phyloP scores from a whole-genome alignment of 2,888 invertebrate species.

The Rhagophthalmus giganteus region DNA sequence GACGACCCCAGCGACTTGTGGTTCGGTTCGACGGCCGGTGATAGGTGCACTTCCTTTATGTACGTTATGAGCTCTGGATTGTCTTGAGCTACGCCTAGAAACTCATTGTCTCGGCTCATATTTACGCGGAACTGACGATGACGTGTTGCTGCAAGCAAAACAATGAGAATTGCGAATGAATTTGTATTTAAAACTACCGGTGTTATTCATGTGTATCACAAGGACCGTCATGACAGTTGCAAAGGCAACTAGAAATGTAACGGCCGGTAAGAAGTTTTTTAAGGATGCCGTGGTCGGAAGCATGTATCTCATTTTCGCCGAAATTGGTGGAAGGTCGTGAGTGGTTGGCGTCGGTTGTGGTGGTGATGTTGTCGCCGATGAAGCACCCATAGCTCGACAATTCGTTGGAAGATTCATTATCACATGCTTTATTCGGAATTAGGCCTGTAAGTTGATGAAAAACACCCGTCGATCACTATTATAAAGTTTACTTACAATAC shows the following conservation, averaged over 20 bases:
- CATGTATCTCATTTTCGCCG: constrained; percentile 39
- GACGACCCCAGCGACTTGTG: constrained; percentile 50
- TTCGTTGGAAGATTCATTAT: constrained; percentile 25
- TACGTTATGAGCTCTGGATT: constrained; percentile 74
- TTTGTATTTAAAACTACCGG: constrained; percentile 58
- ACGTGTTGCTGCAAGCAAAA: constrained; percentile 61
- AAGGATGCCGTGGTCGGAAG: constrained; percentile 34
- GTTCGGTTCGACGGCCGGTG: constrained; percentile 54
- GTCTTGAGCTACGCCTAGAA: constrained; percentile 73
- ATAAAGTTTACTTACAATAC: too few relatives aligned
- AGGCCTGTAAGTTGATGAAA: too few relatives aligned
- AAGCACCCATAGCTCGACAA: constrained; percentile 3
- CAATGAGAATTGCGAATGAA: too few relatives aligned
- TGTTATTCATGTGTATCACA: constrained; percentile 79
- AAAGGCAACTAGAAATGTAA: constrained; percentile 76
- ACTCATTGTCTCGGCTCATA: constrained; percentile 78
- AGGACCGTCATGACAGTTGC: constrained; percentile 79
- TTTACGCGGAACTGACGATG: constrained; percentile 79
- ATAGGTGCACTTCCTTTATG: constrained; percentile 72
- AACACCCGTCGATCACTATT: too few relatives aligned
- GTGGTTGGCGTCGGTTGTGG: constrained; percentile 18
- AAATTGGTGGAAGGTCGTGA: constrained; percentile 40
- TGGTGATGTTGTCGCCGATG: constrained; percentile 11
- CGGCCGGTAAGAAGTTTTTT: constrained; percentile 60
- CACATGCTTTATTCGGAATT: constrained; percentile 19